Evolutionary conservation across 2,888 invertebrate species (phyloP), one percentile per base, ranked within the genome.

Genomic region (Elegia similella): DNA sequence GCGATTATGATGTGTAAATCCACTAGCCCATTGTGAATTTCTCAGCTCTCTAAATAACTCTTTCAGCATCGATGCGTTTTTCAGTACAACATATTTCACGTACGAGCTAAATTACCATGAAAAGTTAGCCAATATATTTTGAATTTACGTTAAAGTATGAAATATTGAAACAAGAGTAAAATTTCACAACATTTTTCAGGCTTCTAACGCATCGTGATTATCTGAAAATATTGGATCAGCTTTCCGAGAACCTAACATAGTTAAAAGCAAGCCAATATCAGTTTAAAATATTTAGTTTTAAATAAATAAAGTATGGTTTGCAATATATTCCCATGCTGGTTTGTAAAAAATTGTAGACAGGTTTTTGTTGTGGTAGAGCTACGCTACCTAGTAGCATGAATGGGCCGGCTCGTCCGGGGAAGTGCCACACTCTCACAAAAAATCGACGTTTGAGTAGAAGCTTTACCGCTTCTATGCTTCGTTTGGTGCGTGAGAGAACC

Each of bases 201-300:
- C 38, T 60, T 55, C n/a, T 3, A 50, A 62, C 59, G 52, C 47
- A 63, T 65, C 66, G 67, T 61, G 62, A 65, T 65, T 63, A 44
- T 43, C 60, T 64, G 68, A 38, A 38, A 12, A 38, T 38, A 38
- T 38, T 38, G 38, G 38, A 38, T 38, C n/a, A 38, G n/a, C 10
- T 38, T n/a, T n/a, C 12, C 38, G 3, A 38, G 12, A 2, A n/a
- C 38, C 10, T 38, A 38, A 38, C n/a, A 3, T 38, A 2, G 12
- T 6, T 38, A 38, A 38, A 38, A n/a, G 10, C 38, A 38, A n/a
- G n/a, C 38, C n/a, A 38, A 38, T 38, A 38, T 38, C 38, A n/a
- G n/a, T n/a, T 38, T n/a, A 38, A n/a, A 23, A n/a, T n/a, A n/a
- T 5, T 3, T 23, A 23, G 23, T 23, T 23, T 23, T 23, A 23